Conservation (phyloP, 2,113 vertebrate genomes). For the Takifugu flavidus region DNA sequence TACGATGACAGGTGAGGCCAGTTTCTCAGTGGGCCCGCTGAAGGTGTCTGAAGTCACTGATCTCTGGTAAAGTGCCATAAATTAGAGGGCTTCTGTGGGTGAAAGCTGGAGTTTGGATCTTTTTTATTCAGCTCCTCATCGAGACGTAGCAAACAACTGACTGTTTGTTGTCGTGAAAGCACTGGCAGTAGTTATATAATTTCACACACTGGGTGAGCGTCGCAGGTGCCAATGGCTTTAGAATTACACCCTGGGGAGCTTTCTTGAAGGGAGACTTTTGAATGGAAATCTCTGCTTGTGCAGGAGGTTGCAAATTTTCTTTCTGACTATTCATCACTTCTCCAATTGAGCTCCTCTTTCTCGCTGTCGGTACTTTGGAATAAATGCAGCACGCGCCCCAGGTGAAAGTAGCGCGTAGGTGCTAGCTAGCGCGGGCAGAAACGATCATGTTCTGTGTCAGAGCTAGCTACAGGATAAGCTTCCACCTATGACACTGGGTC, state of each 20-base stretch:
- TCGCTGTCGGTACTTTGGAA: slow-evolving; percentile 15
- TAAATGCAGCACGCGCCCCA: slow-evolving; percentile 9
- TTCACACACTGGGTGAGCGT: slow-evolving; percentile 40
- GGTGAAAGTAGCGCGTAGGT: slow-evolving; percentile 35
- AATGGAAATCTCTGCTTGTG: slow-evolving; percentile 7
- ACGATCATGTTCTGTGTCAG: slow-evolving; percentile 1
- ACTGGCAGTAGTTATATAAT: slow-evolving; percentile 37
- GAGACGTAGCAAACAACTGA: too few relatives aligned
- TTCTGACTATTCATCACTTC: slow-evolving; percentile 8
- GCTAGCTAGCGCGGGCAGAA: slow-evolving; percentile 30
- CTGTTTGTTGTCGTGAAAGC: slow-evolving; percentile 4
- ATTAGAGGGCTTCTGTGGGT: too few relatives aligned
- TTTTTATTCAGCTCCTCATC: too few relatives aligned
- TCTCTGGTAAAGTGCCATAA: too few relatives aligned
- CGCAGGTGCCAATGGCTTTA: slow-evolving; percentile 33
- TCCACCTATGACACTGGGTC: slow-evolving; percentile 60
- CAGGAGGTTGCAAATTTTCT: slow-evolving; percentile 7
- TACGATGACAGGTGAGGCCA: background rate
- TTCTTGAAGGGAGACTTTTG: slow-evolving; percentile 14
- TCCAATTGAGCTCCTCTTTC: slow-evolving; percentile 21
- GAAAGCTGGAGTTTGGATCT: too few relatives aligned
- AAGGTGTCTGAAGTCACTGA: slow-evolving; percentile 2
- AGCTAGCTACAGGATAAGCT: slow-evolving; percentile 40
- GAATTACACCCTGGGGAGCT: slow-evolving; percentile 27
- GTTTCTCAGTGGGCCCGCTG: background rate